phyloP scores from a whole-genome alignment of 2,797 vertebrate species.

The Philypnodon macrostomus region DNA sequence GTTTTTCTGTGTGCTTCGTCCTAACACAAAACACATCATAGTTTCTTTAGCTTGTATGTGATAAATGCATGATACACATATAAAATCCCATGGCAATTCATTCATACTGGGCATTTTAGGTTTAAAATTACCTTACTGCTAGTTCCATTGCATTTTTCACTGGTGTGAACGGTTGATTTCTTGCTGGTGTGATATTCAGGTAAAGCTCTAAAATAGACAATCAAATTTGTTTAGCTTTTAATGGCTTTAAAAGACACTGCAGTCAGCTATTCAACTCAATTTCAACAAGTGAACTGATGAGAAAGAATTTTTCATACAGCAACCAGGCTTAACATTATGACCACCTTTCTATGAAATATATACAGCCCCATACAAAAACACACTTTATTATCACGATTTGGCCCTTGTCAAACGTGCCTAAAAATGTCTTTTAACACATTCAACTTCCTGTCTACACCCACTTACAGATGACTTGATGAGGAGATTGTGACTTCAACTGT shows the following conservation, averaged over 20 bases:
- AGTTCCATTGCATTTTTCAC: constrained; percentile 26
- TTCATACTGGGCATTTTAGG: constrained; percentile 24
- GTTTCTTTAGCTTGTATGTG: constrained; percentile 55
- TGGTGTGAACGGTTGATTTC: constrained; percentile 21
- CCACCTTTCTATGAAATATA: too few species aligned
- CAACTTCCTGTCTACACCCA: too few species aligned
- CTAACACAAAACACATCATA: constrained; percentile 42
- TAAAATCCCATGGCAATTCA: constrained; percentile 52
- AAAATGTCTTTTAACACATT: too few species aligned
- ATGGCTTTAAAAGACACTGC: constrained; percentile 44
- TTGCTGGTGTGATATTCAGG: constrained; percentile 50
- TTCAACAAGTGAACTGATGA: too few species aligned
- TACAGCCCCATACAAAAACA: too few species aligned
- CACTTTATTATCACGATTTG: too few species aligned
- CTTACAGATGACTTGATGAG: too few species aligned
- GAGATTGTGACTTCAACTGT: too few species aligned
- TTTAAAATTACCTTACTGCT: constrained; percentile 21
- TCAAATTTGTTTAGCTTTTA: constrained; percentile 72
- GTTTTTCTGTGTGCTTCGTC: constrained; percentile 71
- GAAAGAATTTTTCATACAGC: too few species aligned
- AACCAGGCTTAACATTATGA: too few species aligned
- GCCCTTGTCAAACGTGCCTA: too few species aligned
- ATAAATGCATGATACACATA: constrained; percentile 69
- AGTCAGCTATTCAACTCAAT: constrained; percentile 14
- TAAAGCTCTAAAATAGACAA: constrained; percentile 68